Conservation (phyloP, 2,113 vertebrate genomes). For the Oreotragus oreotragus region DNA sequence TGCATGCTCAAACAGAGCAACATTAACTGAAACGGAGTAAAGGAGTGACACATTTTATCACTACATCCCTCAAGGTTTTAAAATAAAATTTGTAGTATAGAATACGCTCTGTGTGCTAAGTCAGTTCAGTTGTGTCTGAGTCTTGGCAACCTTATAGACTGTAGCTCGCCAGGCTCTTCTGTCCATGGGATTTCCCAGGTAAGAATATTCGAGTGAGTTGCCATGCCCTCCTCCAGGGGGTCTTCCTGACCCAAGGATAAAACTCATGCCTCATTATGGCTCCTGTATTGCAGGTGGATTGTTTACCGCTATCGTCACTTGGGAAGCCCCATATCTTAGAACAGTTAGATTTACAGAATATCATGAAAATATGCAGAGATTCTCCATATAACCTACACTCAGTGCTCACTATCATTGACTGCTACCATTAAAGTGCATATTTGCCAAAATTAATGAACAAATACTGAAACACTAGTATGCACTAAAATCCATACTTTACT, state of each 20-base stretch:
- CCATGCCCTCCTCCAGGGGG: background rate
- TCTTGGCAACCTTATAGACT: background rate
- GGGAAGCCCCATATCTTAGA: background rate
- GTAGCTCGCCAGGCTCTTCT: background rate
- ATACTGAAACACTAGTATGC: background rate
- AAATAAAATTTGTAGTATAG: background rate
- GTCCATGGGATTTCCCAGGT: background rate
- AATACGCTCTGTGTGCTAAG: background rate
- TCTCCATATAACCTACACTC: no score
- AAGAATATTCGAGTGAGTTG: background rate
- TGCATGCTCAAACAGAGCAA: background rate
- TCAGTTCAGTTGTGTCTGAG: background rate
- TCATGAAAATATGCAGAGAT: background rate
- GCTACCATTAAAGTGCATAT: background rate
- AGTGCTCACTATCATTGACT: background rate
- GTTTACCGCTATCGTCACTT: fast-evolving
- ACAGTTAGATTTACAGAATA: background rate
- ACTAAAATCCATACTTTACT: background rate
- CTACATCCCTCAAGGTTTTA: background rate
- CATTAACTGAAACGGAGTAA: background rate
- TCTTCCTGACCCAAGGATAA: background rate
- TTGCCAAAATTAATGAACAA: background rate
- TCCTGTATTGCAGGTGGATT: background rate
- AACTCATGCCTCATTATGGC: background rate
- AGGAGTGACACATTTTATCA: background rate